Conservation (phyloP, 2,888 invertebrate genomes). For the Polydrusus pterygomalis region DNA sequence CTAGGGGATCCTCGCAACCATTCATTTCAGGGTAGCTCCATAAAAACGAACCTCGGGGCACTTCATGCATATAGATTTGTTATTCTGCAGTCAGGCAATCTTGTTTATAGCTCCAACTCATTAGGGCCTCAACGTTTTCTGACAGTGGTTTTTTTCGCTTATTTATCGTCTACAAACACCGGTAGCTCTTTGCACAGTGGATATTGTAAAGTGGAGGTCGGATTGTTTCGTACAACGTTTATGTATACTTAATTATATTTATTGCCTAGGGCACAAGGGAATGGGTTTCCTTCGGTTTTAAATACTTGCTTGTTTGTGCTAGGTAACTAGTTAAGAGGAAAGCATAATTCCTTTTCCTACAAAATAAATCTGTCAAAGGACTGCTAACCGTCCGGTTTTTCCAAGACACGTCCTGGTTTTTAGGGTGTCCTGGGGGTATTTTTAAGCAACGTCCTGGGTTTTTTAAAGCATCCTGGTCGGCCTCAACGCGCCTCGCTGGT, state of each 20-base stretch:
- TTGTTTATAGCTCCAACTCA: constrained; percentile 45
- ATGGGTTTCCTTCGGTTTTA: not conserved
- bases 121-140: constrained; percentile 49
- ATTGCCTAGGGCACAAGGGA: not conserved
- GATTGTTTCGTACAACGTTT: constrained; percentile 22
- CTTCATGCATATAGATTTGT: constrained; percentile 55
- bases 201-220: constrained; percentile 32
- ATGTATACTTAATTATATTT: constrained; percentile 22
- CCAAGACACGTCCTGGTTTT: too few species aligned
- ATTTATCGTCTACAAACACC: constrained; percentile 38
- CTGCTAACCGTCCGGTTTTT: too few species aligned
- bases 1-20: constrained; percentile 23
- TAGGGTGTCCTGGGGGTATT: too few species aligned
- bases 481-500: too few species aligned
- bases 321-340: too few species aligned
- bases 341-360: too few species aligned
- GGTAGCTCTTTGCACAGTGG: constrained; percentile 42
- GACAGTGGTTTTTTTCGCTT: constrained; percentile 43
- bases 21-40: constrained; percentile 45
- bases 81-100: constrained; percentile 36
- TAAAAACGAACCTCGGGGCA: constrained; percentile 42
- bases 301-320: not conserved
- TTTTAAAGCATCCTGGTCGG: too few species aligned
- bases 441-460: too few species aligned
- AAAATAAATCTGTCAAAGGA: too few species aligned